These are phyloP conservation scores for Myotis myotis DNA, from an alignment of 2,797 vertebrate species.

Conservation along the genomic window DNA sequence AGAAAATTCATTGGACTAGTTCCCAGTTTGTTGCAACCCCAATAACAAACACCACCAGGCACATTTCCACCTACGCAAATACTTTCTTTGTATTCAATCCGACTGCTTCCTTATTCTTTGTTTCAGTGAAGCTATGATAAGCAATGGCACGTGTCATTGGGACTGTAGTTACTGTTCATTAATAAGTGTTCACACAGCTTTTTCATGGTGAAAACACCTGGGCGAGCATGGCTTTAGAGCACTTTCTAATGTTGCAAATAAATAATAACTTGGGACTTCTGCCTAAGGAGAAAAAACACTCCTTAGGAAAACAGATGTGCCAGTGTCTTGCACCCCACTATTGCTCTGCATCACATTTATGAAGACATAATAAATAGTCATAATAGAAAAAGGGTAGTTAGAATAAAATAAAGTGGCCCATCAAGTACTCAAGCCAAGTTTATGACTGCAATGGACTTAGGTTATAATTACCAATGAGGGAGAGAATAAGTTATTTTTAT, in stretches of 20 bases:
- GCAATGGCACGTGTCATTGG: neutral
- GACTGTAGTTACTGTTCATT: neutral
- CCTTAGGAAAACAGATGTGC: neutral
- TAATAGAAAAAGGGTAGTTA: slow-evolving; percentile 74
- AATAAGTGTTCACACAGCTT: neutral
- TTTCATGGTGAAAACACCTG: neutral
- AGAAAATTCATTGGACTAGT: neutral
- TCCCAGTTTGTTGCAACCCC: neutral
- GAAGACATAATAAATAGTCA: slow-evolving; percentile 66
- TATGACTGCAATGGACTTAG: slow-evolving; percentile 69
- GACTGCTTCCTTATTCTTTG: neutral
- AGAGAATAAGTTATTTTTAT: slow-evolving; percentile 77
- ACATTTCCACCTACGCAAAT: neutral
- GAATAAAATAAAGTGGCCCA: slow-evolving; percentile 74
- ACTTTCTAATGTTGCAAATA: neutral
- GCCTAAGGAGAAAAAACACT: neutral
- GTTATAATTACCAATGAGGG: slow-evolving; percentile 73
- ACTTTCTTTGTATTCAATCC: neutral
- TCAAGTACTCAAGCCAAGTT: slow-evolving; percentile 73
- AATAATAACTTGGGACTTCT: neutral
- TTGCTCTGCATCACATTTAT: slow-evolving; percentile 66
- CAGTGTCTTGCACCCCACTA: slow-evolving; percentile 27
- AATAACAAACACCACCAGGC: neutral
- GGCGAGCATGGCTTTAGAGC: neutral
- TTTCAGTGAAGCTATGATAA: neutral